phyloP scores from a whole-genome alignment of 2,888 invertebrate species.

The Homarus gammarus region DNA sequence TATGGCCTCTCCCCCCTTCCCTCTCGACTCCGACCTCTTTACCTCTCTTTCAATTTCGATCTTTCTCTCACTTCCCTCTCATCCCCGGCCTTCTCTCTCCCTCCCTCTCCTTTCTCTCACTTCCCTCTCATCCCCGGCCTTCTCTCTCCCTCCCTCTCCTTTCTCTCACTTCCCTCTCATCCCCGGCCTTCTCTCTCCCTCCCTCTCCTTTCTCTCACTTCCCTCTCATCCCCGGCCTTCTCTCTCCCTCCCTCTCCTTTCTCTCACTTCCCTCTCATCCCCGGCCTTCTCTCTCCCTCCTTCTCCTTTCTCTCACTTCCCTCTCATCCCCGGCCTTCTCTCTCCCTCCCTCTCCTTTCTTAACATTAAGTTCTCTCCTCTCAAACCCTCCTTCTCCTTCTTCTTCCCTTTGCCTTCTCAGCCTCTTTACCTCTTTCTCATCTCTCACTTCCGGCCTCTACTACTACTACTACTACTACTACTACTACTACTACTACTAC shows the following conservation, averaged over 20 bases:
- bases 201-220: too few relatives aligned
- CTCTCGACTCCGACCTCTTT: too few relatives aligned
- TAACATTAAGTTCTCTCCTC: too few relatives aligned
- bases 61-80: background rate
- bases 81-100: background rate
- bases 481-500: too few relatives aligned
- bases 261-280: background rate
- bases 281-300: too few relatives aligned
- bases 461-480: too few relatives aligned
- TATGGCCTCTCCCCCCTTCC: background rate
- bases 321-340: background rate
- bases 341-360: background rate
- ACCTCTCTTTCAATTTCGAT: background rate
- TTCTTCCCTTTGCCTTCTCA: too few relatives aligned
- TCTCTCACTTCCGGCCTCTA: background rate
- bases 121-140: too few relatives aligned
- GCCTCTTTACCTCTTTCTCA: too few relatives aligned
- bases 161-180: too few relatives aligned
- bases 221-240: background rate
- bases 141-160: background rate
- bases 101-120: background rate
- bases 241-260: background rate
- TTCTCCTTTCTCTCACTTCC: background rate
- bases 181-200: too few relatives aligned
- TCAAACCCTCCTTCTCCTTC: too few relatives aligned